Evolutionary conservation across 2,888 invertebrate species (phyloP).

Genomic region (Sepioteuthis lessoniana): DNA sequence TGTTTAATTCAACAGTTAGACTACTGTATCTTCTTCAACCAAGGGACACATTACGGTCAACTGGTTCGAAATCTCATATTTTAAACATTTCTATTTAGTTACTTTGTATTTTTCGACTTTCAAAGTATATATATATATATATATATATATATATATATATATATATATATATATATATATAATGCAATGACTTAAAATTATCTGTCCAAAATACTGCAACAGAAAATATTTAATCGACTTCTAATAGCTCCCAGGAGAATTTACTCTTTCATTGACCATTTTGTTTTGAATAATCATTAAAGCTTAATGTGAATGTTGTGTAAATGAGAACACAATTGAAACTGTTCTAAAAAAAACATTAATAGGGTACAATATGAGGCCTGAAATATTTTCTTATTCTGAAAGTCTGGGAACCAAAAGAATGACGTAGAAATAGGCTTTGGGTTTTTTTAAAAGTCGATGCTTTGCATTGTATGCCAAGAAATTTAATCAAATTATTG

Average conservation of each 20-base stretch:
- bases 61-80: no score
- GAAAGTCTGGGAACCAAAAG: conserved; percentile 4
- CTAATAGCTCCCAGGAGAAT: not conserved
- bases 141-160: no score
- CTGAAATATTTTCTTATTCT: not conserved
- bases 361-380: not conserved
- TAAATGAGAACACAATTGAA: not conserved
- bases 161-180: no score
- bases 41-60: no score
- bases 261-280: not conserved
- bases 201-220: no score
- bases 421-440: not conserved
- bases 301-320: not conserved
- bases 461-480: not conserved
- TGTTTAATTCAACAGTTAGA: no score
- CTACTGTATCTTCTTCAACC: no score
- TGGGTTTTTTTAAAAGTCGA: not conserved
- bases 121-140: no score
- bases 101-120: no score
- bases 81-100: no score
- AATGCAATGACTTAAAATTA: no score
- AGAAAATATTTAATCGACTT: no score
- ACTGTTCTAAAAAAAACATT: not conserved
- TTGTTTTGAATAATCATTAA: not conserved
- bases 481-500: not conserved